Conservation (phyloP, 2,113 vertebrate species). For the Nycticryphes semicollaris region DNA sequence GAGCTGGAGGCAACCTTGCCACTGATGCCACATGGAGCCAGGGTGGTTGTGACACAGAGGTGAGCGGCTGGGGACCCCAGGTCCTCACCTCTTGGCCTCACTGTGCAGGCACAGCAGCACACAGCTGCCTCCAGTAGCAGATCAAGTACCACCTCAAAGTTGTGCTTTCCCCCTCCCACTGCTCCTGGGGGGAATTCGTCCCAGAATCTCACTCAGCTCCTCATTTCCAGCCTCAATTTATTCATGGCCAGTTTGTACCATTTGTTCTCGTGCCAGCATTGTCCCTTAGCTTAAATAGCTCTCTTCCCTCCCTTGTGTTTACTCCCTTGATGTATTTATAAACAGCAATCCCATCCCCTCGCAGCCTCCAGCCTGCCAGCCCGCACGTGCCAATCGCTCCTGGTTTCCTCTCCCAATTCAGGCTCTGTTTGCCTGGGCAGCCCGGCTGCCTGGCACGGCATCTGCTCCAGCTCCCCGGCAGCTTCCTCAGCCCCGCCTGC, state of each 20-base stretch:
- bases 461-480: not conserved
- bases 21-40: accelerated
- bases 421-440: not conserved
- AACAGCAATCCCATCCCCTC: constrained; percentile 51
- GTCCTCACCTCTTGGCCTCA: accelerated
- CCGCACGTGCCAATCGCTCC: constrained; percentile 16
- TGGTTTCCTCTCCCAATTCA: not conserved
- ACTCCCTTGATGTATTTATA: constrained; percentile 66
- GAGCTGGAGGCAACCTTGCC: not conserved
- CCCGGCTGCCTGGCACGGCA: not conserved
- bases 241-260: constrained; percentile 44
- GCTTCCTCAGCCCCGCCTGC: not conserved
- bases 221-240: constrained; percentile 50
- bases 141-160: not conserved
- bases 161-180: not conserved
- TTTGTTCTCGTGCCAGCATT: constrained; percentile 61
- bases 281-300: constrained; percentile 62
- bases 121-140: not conserved
- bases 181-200: not conserved
- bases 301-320: constrained; percentile 59
- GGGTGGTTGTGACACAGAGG: not conserved
- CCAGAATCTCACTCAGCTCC: not conserved
- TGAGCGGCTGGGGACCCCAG: not conserved
- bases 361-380: constrained; percentile 36
- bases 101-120: not conserved